These are phyloP conservation scores for Oryzias javanicus DNA, from an alignment of 2,113 vertebrate species.

Conservation along the genomic window DNA sequence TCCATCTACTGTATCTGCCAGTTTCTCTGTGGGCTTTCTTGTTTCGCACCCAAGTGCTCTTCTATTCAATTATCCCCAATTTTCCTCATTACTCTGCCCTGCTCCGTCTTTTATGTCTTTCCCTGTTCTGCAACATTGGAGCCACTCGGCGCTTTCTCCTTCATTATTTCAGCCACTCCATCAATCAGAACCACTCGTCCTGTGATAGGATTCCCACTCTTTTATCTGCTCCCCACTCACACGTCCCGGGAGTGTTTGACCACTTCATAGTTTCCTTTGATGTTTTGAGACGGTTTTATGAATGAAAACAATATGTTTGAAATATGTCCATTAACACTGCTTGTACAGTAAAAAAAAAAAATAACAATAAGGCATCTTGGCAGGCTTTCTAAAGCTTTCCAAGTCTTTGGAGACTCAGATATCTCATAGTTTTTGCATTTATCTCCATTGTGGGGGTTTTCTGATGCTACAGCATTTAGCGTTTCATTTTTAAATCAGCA, in stretches of 20 bases:
- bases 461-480: not conserved
- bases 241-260: slow-evolving; percentile 18
- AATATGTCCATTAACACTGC: slow-evolving; percentile 9
- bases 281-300: slow-evolving; percentile 3
- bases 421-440: not conserved
- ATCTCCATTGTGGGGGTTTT: not conserved
- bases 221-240: slow-evolving; percentile 11
- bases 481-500: no score
- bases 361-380: not conserved
- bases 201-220: slow-evolving; percentile 16
- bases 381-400: not conserved
- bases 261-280: slow-evolving; percentile 16
- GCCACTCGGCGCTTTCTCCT: slow-evolving; percentile 4
- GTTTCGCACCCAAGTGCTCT: slow-evolving; percentile 38
- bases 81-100: slow-evolving; percentile 40
- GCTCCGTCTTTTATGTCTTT: slow-evolving; percentile 13
- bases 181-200: slow-evolving; percentile 38
- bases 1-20: slow-evolving; percentile 19
- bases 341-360: not conserved
- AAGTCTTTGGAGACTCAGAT: not conserved
- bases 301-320: slow-evolving; percentile 3
- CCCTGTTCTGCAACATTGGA: slow-evolving; percentile 4
- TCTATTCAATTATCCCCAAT: slow-evolving; percentile 46
- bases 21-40: slow-evolving; percentile 3
- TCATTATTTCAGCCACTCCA: slow-evolving; percentile 48